These are phyloP conservation scores for Protula sp. DNA, from an alignment of 2,888 invertebrate genomes.

Conservation along the genomic window DNA sequence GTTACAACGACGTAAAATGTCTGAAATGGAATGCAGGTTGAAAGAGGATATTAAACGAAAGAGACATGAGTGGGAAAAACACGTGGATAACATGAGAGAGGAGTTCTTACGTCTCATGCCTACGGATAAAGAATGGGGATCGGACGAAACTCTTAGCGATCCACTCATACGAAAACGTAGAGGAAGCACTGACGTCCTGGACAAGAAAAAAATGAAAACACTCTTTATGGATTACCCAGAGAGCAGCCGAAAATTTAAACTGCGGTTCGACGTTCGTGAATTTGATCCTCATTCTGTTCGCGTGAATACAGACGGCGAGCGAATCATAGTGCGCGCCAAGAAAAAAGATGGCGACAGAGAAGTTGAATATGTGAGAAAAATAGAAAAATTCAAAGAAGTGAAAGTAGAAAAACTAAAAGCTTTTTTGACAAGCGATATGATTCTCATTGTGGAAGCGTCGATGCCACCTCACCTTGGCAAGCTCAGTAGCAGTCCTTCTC, in stretches of 20 bases:
- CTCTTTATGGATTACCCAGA: constrained; percentile 27
- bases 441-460: constrained; percentile 24
- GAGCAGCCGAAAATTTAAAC: constrained; percentile 20
- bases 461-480: constrained; percentile 23
- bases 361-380: constrained; percentile 20
- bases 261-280: constrained; percentile 22
- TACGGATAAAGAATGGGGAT: constrained; percentile 18
- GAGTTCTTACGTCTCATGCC: constrained; percentile 27
- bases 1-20: constrained; percentile 15
- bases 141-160: constrained; percentile 21
- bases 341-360: constrained; percentile 12
- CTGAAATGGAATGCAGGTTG: constrained; percentile 24
- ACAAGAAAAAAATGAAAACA: constrained; percentile 23
- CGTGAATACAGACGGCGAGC: constrained; percentile 20
- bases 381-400: constrained; percentile 24
- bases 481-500: constrained; percentile 21
- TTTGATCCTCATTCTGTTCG: constrained; percentile 16
- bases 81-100: constrained; percentile 25
- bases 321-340: constrained; percentile 20
- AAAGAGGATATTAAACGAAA: constrained; percentile 22
- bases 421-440: constrained; percentile 21
- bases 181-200: constrained; percentile 26
- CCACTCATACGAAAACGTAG: constrained; percentile 21
- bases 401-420: constrained; percentile 20
- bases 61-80: constrained; percentile 23